Base-by-base conservation (phyloP, 2,888 invertebrate genomes). In the Cordilura impudica region DNA sequence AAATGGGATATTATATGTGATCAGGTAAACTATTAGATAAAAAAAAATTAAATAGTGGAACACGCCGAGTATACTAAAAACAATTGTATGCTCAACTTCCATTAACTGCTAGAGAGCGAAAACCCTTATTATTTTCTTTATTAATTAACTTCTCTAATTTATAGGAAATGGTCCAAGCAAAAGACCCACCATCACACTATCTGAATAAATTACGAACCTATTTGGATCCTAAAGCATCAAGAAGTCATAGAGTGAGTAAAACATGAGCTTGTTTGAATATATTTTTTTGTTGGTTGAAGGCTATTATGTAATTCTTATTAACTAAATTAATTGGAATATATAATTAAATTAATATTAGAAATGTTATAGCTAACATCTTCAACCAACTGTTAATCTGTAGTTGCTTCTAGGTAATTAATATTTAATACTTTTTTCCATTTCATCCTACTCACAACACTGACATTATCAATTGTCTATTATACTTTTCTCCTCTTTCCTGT, bases 1-100 rank as follows among this genome's bases (percentile, higher is more conserved):
- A 99, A 99, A 91, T 99, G 99, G 99, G 98, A 99, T 91, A 96
- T 99, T 90, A 98, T 99, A 91, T 98, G 98, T 92, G 99, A 99
- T 93, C 98, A 97, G 93, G 96, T 96, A 90, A 91, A 18, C 0
- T 14, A n/a, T 58, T 29, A n/a, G n/a, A n/a, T n/a, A n/a, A n/a
- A n/a, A n/a, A n/a, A n/a, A n/a, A n/a, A n/a, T n/a, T n/a, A n/a
- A n/a, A n/a, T n/a, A n/a, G n/a, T n/a, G n/a, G n/a, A n/a, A n/a
- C n/a, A n/a, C n/a, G n/a, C n/a, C n/a, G n/a, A n/a, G n/a, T n/a
- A n/a, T n/a, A n/a, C n/a, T n/a, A n/a, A n/a, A n/a, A n/a, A n/a
- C n/a, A n/a, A n/a, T n/a, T n/a, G n/a, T n/a, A n/a, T n/a, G n/a
- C n/a, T n/a, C n/a, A n/a, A n/a, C n/a, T n/a, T n/a, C n/a, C n/a